A percentile compares a stretch with the other conserved stretches of the same genome.
Conservation (phyloP, 2,797 vertebrate genomes). For the Malurus leucopterus region DNA sequence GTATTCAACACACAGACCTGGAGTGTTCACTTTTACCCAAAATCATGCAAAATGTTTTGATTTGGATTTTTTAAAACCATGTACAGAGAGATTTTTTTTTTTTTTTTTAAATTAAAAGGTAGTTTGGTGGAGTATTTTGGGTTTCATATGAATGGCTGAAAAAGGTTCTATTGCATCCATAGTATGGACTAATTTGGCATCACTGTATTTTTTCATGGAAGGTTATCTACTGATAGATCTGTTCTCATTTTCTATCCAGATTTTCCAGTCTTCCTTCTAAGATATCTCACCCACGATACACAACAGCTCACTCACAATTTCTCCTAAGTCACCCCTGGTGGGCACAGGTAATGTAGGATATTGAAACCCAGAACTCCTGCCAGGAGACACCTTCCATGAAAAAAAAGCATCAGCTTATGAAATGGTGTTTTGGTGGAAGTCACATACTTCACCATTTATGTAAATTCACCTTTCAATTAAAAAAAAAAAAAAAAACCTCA, state of each 20-base stretch:
- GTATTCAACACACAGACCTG: not conserved
- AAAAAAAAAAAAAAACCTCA: not conserved
- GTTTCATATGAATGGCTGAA: not conserved
- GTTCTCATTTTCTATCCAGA: not conserved
- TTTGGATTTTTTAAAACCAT: not conserved
- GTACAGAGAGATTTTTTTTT: rapidly evolving
- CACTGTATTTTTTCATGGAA: not conserved
- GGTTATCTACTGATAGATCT: not conserved
- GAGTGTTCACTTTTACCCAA: not conserved
- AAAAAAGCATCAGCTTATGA: not conserved
- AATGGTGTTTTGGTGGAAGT: not conserved
- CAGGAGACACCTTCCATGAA: not conserved
- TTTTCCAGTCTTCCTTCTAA: not conserved
- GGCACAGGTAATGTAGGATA: not conserved
- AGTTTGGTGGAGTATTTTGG: not conserved
- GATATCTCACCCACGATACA: not conserved
- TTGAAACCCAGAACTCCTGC: not conserved
- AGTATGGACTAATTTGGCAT: not conserved
- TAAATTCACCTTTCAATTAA: not conserved
- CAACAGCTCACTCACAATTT: not conserved
- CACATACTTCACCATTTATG: not conserved
- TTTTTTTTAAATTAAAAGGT: not conserved
- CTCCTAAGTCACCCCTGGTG: not conserved
- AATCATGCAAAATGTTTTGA: not conserved
- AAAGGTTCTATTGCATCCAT: not conserved